Conservation (phyloP, 2,888 invertebrate species). For the Notodonta ziczac region DNA sequence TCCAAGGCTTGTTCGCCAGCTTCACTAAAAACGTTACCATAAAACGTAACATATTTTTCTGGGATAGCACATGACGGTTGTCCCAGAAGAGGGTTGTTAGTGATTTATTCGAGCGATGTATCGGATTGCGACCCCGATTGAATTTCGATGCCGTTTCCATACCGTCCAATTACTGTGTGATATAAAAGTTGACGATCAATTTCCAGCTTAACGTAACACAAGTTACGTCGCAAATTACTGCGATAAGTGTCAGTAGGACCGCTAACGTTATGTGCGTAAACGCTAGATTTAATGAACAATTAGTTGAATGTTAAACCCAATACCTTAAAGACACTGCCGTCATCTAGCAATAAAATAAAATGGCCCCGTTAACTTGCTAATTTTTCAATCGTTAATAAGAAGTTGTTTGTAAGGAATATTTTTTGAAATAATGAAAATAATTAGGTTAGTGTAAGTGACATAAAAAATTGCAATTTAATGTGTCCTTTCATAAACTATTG, state of each 20-base stretch:
- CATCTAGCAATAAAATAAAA: conserved; percentile 31
- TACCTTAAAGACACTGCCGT: conserved; percentile 36
- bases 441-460: neutral
- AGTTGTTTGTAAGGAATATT: no score
- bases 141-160: conserved; percentile 51
- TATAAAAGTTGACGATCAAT: conserved; percentile 37
- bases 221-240: conserved; percentile 32
- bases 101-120: conserved; percentile 53
- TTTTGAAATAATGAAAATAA: no score
- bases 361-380: neutral
- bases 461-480: conserved; percentile 11
- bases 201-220: conserved; percentile 33
- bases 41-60: conserved; percentile 61
- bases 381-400: no score
- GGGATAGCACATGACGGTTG: conserved; percentile 38
- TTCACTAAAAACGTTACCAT: conserved; percentile 66
- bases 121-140: conserved; percentile 56
- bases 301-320: conserved; percentile 48
- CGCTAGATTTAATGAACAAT: conserved; percentile 40
- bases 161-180: conserved; percentile 53
- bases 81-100: conserved; percentile 52
- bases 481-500: conserved; percentile 15
- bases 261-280: conserved; percentile 40
- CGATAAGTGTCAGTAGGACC: conserved; percentile 27
- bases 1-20: conserved; percentile 47